Conservation (phyloP, 2,888 invertebrate genomes). For the Lithodes maja region DNA sequence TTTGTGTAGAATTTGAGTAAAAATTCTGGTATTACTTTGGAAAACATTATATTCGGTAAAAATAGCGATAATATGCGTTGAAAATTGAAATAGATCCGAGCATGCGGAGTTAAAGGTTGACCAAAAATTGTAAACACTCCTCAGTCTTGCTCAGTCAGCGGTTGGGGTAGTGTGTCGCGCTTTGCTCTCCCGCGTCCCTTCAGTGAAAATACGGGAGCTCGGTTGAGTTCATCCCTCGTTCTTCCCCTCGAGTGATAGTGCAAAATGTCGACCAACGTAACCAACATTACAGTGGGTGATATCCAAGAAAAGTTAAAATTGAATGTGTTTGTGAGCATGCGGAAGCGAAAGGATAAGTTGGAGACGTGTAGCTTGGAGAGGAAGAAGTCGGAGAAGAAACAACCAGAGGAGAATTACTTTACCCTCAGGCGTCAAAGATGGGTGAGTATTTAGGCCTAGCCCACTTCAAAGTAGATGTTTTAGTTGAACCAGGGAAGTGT, state of each 20-base stretch:
- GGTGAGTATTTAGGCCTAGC: constrained; percentile 28
- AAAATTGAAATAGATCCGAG: too few relatives aligned
- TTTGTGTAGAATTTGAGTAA: too few relatives aligned
- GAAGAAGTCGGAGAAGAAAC: constrained; percentile 25
- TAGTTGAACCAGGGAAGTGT: too few relatives aligned
- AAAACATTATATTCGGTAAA: neutral
- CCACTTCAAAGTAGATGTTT: too few relatives aligned
- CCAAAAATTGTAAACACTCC: neutral
- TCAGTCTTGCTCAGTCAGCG: constrained; percentile 24
- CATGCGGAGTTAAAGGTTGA: neutral
- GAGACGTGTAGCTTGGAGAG: constrained; percentile 49
- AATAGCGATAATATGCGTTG: neutral
- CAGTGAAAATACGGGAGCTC: constrained; percentile 37
- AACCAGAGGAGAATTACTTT: constrained; percentile 45
- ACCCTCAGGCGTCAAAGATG: constrained; percentile 48
- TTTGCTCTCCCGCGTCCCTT: neutral
- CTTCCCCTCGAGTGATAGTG: neutral
- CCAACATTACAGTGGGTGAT: constrained; percentile 24
- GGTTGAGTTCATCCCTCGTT: neutral
- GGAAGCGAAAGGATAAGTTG: constrained; percentile 38
- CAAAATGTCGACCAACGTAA: constrained; percentile 31
- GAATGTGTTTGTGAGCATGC: constrained; percentile 49
- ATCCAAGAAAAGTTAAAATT: constrained; percentile 42
- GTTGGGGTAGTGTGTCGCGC: neutral
- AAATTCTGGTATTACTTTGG: too few relatives aligned